Conservation (phyloP, 2,888 invertebrate species). For the Drosophila prostipennis region DNA sequence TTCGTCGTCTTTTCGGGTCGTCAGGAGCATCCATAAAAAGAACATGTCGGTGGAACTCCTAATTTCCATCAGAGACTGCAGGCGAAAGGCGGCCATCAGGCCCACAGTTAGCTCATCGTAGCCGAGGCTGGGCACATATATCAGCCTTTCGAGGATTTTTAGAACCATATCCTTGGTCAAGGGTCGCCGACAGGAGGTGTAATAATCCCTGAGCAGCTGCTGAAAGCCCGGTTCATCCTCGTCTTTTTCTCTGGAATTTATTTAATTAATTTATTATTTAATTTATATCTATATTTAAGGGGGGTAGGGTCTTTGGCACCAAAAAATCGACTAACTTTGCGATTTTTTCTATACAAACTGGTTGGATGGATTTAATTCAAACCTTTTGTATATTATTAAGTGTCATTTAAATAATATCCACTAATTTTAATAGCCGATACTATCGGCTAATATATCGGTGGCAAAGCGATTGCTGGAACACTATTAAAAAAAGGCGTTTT, state of each 20-base stretch:
- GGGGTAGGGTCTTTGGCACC: too few relatives aligned
- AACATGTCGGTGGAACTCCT: neutral
- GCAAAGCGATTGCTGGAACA: too few relatives aligned
- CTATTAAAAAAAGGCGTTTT: too few relatives aligned
- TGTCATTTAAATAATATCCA: too few relatives aligned
- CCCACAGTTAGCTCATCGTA: conserved; percentile 3
- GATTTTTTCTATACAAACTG: too few relatives aligned
- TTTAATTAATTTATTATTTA: too few relatives aligned
- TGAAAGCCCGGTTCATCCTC: conserved; percentile 28
- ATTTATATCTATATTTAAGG: too few relatives aligned
- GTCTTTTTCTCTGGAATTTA: neutral
- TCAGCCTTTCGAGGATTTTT: conserved; percentile 33
- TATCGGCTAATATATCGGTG: too few relatives aligned
- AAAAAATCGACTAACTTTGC: too few relatives aligned
- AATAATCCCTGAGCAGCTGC: conserved; percentile 37
- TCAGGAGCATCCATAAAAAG: neutral
- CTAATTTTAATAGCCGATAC: too few relatives aligned
- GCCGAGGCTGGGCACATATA: neutral
- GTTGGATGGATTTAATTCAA: too few relatives aligned
- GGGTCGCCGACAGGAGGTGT: conserved; percentile 42
- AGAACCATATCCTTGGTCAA: conserved; percentile 4
- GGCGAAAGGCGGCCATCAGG: conserved; percentile 23
- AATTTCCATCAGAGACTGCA: neutral
- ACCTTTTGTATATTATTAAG: too few relatives aligned
- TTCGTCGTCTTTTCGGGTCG: neutral